phyloP scores from a whole-genome alignment of 2,888 invertebrate species.

The Cheilosia variabilis region DNA sequence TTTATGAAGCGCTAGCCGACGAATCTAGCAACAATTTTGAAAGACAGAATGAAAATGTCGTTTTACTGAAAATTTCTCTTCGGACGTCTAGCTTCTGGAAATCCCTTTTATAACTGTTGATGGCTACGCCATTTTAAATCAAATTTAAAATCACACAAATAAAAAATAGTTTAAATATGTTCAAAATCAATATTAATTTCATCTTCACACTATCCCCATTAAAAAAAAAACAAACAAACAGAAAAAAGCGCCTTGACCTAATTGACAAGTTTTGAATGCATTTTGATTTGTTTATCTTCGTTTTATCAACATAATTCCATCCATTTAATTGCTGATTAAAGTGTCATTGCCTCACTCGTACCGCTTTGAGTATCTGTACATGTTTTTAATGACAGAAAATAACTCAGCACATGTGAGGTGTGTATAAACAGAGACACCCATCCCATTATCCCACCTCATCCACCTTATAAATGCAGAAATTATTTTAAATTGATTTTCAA shows the following conservation, averaged over 20 bases:
- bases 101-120: too few species aligned
- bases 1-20: too few species aligned
- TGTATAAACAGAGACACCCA: too few species aligned
- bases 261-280: not conserved
- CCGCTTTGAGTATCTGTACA: not conserved
- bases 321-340: not conserved
- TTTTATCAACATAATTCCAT: not conserved
- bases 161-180: not conserved
- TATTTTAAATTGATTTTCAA: too few species aligned
- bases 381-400: not conserved
- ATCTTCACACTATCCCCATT: constrained; percentile 20
- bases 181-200: not conserved
- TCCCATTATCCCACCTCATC: too few species aligned
- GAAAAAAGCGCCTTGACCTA: not conserved
- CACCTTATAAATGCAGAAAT: too few species aligned
- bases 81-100: too few species aligned
- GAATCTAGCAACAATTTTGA: too few species aligned
- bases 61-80: too few species aligned
- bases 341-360: not conserved
- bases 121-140: too few species aligned
- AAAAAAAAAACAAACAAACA: not conserved
- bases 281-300: not conserved
- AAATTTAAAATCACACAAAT: too few species aligned
- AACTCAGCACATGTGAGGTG: not conserved
- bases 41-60: too few species aligned